These are phyloP conservation scores for Yasuhikotakia modesta DNA, from an alignment of 2,797 vertebrate species.

Conservation along the genomic window DNA sequence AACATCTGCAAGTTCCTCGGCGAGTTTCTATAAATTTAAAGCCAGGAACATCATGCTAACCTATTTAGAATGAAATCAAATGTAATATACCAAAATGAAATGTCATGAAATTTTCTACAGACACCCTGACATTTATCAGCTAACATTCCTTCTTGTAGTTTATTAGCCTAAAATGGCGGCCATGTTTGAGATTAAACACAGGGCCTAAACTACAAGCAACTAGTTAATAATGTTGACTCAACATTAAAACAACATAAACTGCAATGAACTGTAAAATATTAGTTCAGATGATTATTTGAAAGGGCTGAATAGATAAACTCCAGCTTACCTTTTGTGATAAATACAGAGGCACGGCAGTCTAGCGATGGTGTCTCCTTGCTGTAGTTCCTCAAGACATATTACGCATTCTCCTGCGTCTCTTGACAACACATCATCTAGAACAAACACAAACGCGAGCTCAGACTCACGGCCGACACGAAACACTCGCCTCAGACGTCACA, in stretches of 20 bases:
- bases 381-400: constrained; percentile 98
- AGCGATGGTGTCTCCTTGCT: constrained; percentile 97
- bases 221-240: neutral
- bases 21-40: too few relatives aligned
- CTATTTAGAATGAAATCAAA: neutral
- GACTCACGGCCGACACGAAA: constrained; percentile 32
- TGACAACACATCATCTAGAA: constrained; percentile 92
- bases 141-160: too few relatives aligned
- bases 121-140: too few relatives aligned
- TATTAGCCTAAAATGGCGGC: too few relatives aligned
- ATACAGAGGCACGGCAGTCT: constrained; percentile 99
- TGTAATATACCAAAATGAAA: neutral
- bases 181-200: neutral
- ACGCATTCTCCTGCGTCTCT: constrained; percentile 97
- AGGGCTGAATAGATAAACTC: constrained; percentile 54
- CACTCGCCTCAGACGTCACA: neutral
- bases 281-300: constrained; percentile 53
- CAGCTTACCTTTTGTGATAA: constrained; percentile 94
- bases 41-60: constrained; percentile 5
- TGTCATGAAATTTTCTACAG: constrained; percentile 32
- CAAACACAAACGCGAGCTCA: constrained; percentile 50
- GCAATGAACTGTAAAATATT: neutral
- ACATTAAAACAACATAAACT: neutral
- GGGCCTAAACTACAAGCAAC: too few relatives aligned
- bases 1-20: neutral